Evolutionary conservation across 2,888 invertebrate genomes (phyloP).

Genomic region (Himalopsyche anomala): DNA sequence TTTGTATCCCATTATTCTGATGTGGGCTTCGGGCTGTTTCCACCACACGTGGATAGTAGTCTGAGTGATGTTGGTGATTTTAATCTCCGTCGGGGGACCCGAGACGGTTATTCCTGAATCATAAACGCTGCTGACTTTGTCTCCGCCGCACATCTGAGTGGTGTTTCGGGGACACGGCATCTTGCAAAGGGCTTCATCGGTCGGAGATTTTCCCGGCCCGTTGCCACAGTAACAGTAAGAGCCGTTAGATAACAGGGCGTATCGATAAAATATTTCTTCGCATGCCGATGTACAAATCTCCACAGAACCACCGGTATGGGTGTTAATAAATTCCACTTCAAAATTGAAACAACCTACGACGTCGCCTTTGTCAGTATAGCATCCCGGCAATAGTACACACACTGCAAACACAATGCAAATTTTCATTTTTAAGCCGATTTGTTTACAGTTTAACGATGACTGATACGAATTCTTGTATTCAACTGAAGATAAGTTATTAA

Average conservation of each 20-base stretch:
- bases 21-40: constrained; percentile 77
- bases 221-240: constrained; percentile 75
- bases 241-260: constrained; percentile 73
- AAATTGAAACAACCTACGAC: constrained; percentile 59
- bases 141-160: constrained; percentile 82
- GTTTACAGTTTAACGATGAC: neutral
- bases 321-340: constrained; percentile 49
- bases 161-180: constrained; percentile 80
- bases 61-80: constrained; percentile 79
- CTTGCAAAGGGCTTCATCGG: constrained; percentile 75
- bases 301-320: constrained; percentile 74
- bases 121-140: constrained; percentile 81
- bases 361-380: constrained; percentile 47
- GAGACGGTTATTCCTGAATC: constrained; percentile 81
- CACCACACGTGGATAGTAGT: constrained; percentile 79
- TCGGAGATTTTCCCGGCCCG: constrained; percentile 71
- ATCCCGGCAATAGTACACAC: constrained; percentile 40
- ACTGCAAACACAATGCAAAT: neutral
- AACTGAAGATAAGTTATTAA: neutral
- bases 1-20: constrained; percentile 76
- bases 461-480: neutral
- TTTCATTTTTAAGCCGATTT: neutral
- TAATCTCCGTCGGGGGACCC: constrained; percentile 82
- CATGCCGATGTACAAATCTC: constrained; percentile 75
- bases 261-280: constrained; percentile 74